Evolutionary conservation across 1,140 invertebrate species (phyloP).

Genomic region (Dendroctonus valens): DNA sequence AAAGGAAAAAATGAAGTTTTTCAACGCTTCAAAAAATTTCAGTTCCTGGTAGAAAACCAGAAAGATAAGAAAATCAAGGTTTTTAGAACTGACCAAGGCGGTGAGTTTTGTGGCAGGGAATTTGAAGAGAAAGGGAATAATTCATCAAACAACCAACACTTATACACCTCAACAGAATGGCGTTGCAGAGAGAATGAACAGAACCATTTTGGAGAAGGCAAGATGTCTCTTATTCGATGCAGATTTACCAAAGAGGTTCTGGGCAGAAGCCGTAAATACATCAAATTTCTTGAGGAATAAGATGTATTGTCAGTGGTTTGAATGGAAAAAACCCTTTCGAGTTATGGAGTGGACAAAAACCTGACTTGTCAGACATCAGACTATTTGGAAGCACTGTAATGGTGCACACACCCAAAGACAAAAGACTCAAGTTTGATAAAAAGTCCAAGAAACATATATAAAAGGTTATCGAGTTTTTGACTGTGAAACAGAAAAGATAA

Average conservation of each 20-base stretch:
- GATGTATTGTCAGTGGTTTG: constrained; percentile 42
- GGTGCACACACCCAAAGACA: constrained; percentile 47
- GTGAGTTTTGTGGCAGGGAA: no score
- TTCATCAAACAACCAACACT: no score
- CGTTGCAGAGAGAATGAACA: no score
- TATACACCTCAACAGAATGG: no score
- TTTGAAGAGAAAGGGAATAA: no score
- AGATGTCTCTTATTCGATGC: no score
- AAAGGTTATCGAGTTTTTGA: constrained; percentile 49
- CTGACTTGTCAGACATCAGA: constrained; percentile 37
- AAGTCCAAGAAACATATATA: constrained; percentile 42
- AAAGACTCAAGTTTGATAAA: constrained; percentile 45
- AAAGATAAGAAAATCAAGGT: no score
- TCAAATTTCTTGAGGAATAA: constrained; percentile 47
- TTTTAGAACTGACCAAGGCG: no score
- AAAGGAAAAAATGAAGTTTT: no score
- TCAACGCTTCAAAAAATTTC: no score
- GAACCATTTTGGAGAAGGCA: no score
- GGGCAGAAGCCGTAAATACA: constrained; percentile 48
- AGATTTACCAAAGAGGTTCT: constrained; percentile 40
- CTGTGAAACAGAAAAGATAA: not conserved
- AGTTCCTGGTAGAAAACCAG: no score
- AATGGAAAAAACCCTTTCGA: constrained; percentile 49
- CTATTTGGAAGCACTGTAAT: constrained; percentile 52
- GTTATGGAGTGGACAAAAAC: constrained; percentile 38